Conservation (phyloP, 2,888 invertebrate genomes). For the Amphimallon solstitiale region DNA sequence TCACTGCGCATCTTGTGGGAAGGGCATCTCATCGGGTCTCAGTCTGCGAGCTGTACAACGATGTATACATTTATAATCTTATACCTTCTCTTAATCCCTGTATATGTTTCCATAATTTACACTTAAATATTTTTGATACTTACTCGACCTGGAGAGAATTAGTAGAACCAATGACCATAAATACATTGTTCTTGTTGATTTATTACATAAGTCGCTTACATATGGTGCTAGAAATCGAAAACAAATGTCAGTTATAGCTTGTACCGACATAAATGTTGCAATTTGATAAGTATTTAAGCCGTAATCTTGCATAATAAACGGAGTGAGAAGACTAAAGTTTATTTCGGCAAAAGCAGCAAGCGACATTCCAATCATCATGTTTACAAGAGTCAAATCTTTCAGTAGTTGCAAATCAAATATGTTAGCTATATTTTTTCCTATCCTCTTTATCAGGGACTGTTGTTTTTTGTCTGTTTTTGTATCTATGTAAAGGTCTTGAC, state of each 20-base stretch:
- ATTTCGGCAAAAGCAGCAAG: conserved; percentile 75
- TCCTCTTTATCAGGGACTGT: conserved; percentile 57
- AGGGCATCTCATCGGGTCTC: no score
- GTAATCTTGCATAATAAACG: conserved; percentile 74
- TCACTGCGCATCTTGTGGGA: no score
- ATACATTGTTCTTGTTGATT: conserved; percentile 73
- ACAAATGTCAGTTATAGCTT: conserved; percentile 67
- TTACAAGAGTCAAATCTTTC: conserved; percentile 73
- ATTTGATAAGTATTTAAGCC: conserved; percentile 68
- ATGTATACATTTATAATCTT: no score
- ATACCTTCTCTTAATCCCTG: no score
- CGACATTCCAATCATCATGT: conserved; percentile 74
- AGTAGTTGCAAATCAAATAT: conserved; percentile 74
- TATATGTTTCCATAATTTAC: no score
- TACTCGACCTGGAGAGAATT: conserved; percentile 71
- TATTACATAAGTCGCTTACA: conserved; percentile 72
- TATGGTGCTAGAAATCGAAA: conserved; percentile 73
- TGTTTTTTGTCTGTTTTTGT: conserved; percentile 47
- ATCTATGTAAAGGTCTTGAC: neutral
- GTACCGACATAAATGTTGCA: conserved; percentile 71
- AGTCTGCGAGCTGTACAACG: no score
- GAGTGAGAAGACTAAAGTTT: conserved; percentile 74
- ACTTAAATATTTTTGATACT: conserved; percentile 47
- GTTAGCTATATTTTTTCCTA: conserved; percentile 60
- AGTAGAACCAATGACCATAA: conserved; percentile 70